A percentile compares a stretch with the other conserved stretches of the same genome.
Evolutionary conservation across 2,888 invertebrate species (phyloP).

Genomic region (Actias luna): DNA sequence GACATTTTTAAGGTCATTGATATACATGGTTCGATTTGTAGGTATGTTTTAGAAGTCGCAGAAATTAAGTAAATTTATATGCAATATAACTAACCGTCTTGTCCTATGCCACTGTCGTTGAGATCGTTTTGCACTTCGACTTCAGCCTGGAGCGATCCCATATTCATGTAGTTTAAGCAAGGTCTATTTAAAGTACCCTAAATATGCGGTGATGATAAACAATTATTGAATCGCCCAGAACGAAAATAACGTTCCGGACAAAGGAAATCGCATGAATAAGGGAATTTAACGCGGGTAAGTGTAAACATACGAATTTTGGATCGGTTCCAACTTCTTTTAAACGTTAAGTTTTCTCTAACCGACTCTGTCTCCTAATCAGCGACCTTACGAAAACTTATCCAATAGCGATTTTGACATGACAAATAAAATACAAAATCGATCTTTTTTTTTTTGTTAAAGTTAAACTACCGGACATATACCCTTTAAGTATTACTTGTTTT

Average conservation of each 20-base stretch:
- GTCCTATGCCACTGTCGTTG: slow-evolving; percentile 57
- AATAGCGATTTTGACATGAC: slow-evolving; percentile 1
- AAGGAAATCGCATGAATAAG: slow-evolving; percentile 41
- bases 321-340: slow-evolving; percentile 44
- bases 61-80: too few relatives aligned
- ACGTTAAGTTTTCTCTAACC: not conserved
- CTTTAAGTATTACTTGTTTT: too few relatives aligned
- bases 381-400: slow-evolving; percentile 8
- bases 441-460: too few relatives aligned
- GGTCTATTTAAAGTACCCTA: not conserved
- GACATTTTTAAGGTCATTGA: too few relatives aligned
- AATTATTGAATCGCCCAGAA: slow-evolving; percentile 19
- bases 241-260: slow-evolving; percentile 45
- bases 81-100: slow-evolving; percentile 52
- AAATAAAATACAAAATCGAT: slow-evolving; percentile 7
- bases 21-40: too few relatives aligned
- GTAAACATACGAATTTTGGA: slow-evolving; percentile 54
- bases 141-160: slow-evolving; percentile 50
- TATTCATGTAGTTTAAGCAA: slow-evolving; percentile 35
- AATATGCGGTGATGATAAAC: slow-evolving; percentile 17
- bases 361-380: not conserved
- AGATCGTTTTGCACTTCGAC: slow-evolving; percentile 43
- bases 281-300: slow-evolving; percentile 38
- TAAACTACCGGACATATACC: too few relatives aligned
- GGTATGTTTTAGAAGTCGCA: too few relatives aligned